Evolutionary conservation across 2,888 invertebrate species (phyloP).

Genomic region (Sminthurides aquaticus): DNA sequence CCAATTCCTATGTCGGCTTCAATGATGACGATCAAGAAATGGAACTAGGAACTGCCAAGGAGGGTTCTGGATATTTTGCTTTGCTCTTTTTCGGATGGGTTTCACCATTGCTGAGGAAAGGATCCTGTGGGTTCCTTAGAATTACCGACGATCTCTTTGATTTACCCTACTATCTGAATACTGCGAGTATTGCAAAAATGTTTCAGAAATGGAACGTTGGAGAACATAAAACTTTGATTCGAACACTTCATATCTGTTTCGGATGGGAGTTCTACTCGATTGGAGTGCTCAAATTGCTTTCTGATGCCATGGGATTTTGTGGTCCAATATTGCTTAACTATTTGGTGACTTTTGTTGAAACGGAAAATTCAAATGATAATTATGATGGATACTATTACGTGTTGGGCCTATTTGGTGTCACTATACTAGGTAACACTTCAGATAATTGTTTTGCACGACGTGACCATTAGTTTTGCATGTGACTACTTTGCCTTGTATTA

Average conservation of each 20-base stretch:
- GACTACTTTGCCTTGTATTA: conserved; percentile 11
- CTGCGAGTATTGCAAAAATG: conserved; percentile 56
- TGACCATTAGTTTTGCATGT: neutral
- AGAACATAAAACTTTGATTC: conserved; percentile 50
- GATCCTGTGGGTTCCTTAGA: conserved; percentile 61
- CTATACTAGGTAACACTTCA: conserved; percentile 58
- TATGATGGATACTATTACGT: conserved; percentile 58
- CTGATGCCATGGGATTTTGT: conserved; percentile 77
- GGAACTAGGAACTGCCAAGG: conserved; percentile 74
- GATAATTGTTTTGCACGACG: neutral
- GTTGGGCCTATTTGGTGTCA: conserved; percentile 57
- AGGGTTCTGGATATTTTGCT: conserved; percentile 57
- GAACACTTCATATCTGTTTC: conserved; percentile 66
- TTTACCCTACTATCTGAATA: conserved; percentile 61
- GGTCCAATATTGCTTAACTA: conserved; percentile 80
- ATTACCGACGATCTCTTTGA: conserved; percentile 76
- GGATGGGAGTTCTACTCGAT: conserved; percentile 75
- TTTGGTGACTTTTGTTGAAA: conserved; percentile 70
- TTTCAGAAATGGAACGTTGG: conserved; percentile 46
- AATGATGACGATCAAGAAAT: conserved; percentile 56
- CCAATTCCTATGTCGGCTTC: conserved; percentile 57
- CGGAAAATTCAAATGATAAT: conserved; percentile 53
- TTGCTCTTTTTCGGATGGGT: conserved; percentile 83
- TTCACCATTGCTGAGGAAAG: conserved; percentile 72
- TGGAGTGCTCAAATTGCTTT: conserved; percentile 70